phyloP scores from a whole-genome alignment of 2,888 invertebrate species.

The Drosophila fulvimacula region DNA sequence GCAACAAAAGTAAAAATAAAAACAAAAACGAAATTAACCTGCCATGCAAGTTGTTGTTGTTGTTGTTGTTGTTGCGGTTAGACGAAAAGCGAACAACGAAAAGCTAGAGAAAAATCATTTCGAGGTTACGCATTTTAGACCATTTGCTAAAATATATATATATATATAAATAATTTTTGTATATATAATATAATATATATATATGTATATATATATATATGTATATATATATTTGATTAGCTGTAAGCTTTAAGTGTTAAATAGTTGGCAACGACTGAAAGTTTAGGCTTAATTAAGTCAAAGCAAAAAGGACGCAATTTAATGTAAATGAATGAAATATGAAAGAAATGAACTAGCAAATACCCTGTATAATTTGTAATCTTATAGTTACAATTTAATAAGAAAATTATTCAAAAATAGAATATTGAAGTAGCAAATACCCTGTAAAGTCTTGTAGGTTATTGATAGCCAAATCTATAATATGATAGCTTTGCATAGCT shows the following conservation, averaged over 20 bases:
- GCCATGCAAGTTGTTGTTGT: constrained; percentile 27
- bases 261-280: constrained; percentile 34
- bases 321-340: constrained; percentile 4
- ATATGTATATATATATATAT: background rate
- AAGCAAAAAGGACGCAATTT: constrained; percentile 33
- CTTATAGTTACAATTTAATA: background rate
- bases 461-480: no score
- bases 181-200: constrained; percentile 28
- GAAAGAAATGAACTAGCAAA: background rate
- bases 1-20: constrained; percentile 14
- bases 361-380: background rate
- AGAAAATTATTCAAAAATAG: background rate
- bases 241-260: constrained; percentile 46
- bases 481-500: no score
- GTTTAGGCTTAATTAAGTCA: constrained; percentile 29
- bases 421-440: no score
- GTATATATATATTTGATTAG: constrained; percentile 24
- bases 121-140: constrained; percentile 52
- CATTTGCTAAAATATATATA: constrained; percentile 45
- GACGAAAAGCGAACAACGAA: constrained; percentile 30
- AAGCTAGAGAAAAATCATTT: constrained; percentile 44
- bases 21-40: constrained; percentile 32
- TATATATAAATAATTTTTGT: constrained; percentile 4
- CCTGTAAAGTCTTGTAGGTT: no score
- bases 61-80: constrained; percentile 47